These are phyloP conservation scores for Pelobates fuscus DNA, from an alignment of 2,113 vertebrate genomes.

Conservation along the genomic window DNA sequence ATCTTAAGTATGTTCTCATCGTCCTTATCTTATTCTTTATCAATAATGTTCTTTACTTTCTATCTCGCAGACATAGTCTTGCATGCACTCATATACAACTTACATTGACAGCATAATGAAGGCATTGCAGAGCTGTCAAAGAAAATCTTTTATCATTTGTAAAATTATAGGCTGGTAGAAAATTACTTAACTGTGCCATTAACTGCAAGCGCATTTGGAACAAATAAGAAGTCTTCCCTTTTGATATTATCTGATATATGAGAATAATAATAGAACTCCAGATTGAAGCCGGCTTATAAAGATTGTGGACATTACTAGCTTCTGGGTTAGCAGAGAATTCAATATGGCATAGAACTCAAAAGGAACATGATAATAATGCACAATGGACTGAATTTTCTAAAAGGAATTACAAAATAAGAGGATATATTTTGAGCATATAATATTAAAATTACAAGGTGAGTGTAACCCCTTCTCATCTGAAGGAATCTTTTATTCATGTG, in stretches of 20 bases:
- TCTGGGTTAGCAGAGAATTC: conserved; percentile 42
- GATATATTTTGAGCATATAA: conserved; percentile 39
- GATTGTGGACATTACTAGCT: conserved; percentile 48
- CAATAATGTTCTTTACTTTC: conserved; percentile 42
- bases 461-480: conserved; percentile 19
- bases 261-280: conserved; percentile 52
- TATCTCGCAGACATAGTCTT: conserved; percentile 51
- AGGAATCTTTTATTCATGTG: background rate
- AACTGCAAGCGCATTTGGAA: conserved; percentile 62
- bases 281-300: conserved; percentile 43
- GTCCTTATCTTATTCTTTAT: conserved; percentile 43
- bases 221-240: conserved; percentile 59
- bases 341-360: conserved; percentile 42
- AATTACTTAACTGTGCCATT: conserved; percentile 62
- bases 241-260: conserved; percentile 58
- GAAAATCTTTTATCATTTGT: conserved; percentile 54
- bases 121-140: conserved; percentile 57
- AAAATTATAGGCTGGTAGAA: conserved; percentile 59
- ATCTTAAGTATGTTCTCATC: conserved; percentile 49
- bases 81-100: conserved; percentile 50
- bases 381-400: conserved; percentile 35
- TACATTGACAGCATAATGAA: conserved; percentile 59
- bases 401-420: conserved; percentile 34
- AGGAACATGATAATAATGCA: conserved; percentile 46
- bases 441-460: conserved; percentile 32